A percentile compares a stretch with the other conserved stretches of the same genome.
These are phyloP conservation scores for Rhineura floridana DNA, from an alignment of 2,113 vertebrate genomes.

Conservation along the genomic window DNA sequence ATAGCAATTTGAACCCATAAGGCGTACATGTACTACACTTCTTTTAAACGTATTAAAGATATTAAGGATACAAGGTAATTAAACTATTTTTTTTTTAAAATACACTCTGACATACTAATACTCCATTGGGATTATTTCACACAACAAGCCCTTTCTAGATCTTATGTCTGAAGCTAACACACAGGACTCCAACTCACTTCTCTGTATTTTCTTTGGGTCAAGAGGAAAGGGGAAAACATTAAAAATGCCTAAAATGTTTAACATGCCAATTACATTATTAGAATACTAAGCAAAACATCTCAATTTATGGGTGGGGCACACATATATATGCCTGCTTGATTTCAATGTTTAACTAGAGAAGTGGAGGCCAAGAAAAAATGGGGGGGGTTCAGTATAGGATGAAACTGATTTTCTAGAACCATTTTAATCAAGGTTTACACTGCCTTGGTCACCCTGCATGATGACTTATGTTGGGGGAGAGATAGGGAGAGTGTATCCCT, in stretches of 20 bases:
- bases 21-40: background rate
- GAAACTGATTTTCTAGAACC: too few relatives aligned
- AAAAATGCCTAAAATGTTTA: conserved; percentile 30
- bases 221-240: conserved; percentile 40
- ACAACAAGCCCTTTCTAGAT: background rate
- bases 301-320: background rate
- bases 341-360: too few relatives aligned
- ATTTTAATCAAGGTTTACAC: too few relatives aligned
- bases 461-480: too few relatives aligned
- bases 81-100: background rate
- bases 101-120: conserved; percentile 1
- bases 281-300: conserved; percentile 27
- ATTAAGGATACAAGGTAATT: background rate
- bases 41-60: background rate
- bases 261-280: background rate
- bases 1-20: background rate
- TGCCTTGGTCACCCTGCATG: too few relatives aligned
- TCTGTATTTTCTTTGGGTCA: background rate
- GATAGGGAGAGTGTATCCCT: too few relatives aligned
- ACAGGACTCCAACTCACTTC: conserved; percentile 14
- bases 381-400: too few relatives aligned
- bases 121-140: background rate
- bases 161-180: background rate
- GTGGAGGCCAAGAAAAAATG: too few relatives aligned
- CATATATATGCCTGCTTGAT: too few relatives aligned